Evolutionary conservation across 1,140 invertebrate genomes (phyloP).

Genomic region (Bombus consobrinus): DNA sequence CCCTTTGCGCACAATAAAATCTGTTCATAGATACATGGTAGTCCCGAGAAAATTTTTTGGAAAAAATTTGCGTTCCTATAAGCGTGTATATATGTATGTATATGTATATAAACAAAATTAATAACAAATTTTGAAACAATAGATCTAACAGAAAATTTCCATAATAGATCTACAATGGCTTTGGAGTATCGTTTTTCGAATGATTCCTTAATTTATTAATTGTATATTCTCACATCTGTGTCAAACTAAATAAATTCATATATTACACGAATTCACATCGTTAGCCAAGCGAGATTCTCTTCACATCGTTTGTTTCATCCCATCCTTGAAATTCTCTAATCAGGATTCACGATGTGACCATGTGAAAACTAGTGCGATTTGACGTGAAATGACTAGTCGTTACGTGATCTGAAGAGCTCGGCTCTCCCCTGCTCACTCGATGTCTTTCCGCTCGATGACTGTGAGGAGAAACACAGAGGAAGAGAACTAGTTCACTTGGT

Average conservation of each 20-base stretch:
- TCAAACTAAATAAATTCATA: too few relatives aligned
- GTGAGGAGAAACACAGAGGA: background rate
- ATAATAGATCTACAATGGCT: too few relatives aligned
- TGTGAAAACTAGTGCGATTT: background rate
- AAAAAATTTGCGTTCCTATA: too few relatives aligned
- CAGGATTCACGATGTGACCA: background rate
- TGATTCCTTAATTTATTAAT: too few relatives aligned
- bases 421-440: background rate
- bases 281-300: background rate
- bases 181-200: too few relatives aligned
- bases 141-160: too few relatives aligned
- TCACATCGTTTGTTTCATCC: background rate
- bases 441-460: background rate
- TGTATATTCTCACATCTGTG: too few relatives aligned
- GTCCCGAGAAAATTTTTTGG: too few relatives aligned
- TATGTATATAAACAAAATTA: background rate
- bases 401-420: background rate
- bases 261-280: background rate
- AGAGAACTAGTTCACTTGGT: slow-evolving; percentile 21
- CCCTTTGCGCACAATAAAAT: too few relatives aligned
- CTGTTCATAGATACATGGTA: too few relatives aligned
- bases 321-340: background rate
- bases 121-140: background rate
- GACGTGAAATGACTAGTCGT: background rate
- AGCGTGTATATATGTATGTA: too few relatives aligned